Conservation (phyloP, 2,113 vertebrate genomes). For the Bothrops jararaca region DNA sequence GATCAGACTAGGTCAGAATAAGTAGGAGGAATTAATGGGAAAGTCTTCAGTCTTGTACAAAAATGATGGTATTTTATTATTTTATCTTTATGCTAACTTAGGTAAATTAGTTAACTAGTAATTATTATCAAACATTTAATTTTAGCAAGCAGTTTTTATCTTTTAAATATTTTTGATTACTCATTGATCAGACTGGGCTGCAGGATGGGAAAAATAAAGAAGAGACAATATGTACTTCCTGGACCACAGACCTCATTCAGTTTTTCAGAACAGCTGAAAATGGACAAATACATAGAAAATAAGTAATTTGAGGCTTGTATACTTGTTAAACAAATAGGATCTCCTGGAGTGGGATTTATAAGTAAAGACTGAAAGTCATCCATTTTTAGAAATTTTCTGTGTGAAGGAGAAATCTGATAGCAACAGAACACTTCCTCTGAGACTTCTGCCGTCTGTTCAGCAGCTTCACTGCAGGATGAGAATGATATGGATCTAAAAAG, state of each 20-base stretch:
- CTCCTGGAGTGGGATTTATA: background rate
- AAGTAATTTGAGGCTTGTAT: background rate
- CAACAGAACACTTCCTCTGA: background rate
- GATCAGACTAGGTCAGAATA: background rate
- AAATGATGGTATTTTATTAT: background rate
- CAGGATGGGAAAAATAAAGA: background rate
- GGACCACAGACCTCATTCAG: background rate
- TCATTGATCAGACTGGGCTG: background rate
- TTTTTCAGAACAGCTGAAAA: background rate
- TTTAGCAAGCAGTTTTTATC: background rate
- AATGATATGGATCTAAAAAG: background rate
- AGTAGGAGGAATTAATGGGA: background rate
- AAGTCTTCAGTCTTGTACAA: background rate
- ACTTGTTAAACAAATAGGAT: background rate
- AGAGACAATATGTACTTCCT: background rate
- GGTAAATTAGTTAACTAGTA: background rate
- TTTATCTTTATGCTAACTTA: background rate
- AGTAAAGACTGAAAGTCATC: background rate
- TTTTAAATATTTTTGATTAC: background rate
- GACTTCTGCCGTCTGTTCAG: background rate
- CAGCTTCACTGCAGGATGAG: background rate
- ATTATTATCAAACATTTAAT: background rate
- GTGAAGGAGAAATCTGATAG: background rate
- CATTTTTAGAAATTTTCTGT: background rate
- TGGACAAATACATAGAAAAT: background rate